phyloP scores from a whole-genome alignment of 2,797 vertebrate genomes.

The Prunella strophiata region DNA sequence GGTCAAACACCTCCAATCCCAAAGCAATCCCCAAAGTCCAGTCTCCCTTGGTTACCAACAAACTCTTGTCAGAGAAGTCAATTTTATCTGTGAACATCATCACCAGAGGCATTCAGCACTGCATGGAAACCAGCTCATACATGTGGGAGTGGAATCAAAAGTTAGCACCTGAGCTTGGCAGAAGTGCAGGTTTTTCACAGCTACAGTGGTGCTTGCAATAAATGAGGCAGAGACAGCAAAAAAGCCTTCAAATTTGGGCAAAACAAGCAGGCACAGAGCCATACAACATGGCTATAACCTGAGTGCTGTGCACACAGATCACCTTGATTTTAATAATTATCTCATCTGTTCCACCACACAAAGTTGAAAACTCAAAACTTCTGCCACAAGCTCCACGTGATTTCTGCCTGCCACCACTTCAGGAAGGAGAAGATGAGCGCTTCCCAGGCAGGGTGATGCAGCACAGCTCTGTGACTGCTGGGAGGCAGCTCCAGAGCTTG shows the following conservation, averaged over 20 bases:
- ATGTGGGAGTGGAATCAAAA: neutral
- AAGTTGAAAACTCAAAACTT: neutral
- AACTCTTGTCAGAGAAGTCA: neutral
- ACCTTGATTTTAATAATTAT: neutral
- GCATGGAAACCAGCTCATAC: neutral
- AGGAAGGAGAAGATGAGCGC: rapidly evolving
- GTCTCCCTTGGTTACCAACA: neutral
- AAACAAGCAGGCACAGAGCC: neutral
- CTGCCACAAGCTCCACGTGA: neutral
- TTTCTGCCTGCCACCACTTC: neutral
- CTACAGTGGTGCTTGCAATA: neutral
- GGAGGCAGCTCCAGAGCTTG: neutral
- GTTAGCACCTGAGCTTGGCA: neutral
- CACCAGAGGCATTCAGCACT: neutral
- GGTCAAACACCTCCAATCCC: neutral
- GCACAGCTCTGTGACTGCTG: rapidly evolving
- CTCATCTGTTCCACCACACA: neutral
- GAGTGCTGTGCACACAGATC: neutral
- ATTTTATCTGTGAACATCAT: neutral
- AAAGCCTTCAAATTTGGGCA: neutral
- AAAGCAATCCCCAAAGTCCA: neutral
- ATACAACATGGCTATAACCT: neutral
- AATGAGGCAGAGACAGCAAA: neutral
- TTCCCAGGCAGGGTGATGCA: neutral
- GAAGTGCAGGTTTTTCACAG: neutral